These are phyloP conservation scores for Pteronura brasiliensis DNA, from an alignment of 2,113 vertebrate genomes.

Conservation along the genomic window DNA sequence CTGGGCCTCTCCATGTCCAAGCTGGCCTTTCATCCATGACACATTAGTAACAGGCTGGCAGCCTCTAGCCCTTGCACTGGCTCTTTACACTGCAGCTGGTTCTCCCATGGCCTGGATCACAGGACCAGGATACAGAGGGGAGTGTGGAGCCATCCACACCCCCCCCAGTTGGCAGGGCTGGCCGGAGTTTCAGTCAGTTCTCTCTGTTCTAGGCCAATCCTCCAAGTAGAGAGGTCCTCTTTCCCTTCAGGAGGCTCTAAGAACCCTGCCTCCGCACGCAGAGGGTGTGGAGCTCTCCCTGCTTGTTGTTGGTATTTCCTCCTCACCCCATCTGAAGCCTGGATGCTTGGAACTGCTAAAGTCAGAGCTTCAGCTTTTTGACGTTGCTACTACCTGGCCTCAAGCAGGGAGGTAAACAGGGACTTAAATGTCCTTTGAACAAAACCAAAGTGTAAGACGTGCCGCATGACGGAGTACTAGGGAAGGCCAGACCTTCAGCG, in stretches of 20 bases:
- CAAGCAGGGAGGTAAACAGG: conserved; percentile 9
- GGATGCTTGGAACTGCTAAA: not conserved
- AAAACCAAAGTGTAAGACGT: conserved; percentile 72
- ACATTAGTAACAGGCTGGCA: not conserved
- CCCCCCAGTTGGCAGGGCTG: not conserved
- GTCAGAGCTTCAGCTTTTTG: not conserved
- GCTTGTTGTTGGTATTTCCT: not conserved
- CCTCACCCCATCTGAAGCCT: not conserved
- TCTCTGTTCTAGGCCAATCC: not conserved
- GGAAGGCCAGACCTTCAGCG: not conserved
- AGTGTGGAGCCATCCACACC: not conserved
- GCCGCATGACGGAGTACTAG: not conserved
- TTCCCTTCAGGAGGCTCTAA: not conserved
- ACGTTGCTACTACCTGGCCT: not conserved
- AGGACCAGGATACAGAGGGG: not conserved
- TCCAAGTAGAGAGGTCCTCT: not conserved
- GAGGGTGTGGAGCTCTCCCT: not conserved
- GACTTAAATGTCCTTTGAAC: conserved; percentile 38
- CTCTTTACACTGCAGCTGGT: not conserved
- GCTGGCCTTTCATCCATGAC: not conserved
- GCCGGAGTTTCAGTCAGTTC: not conserved
- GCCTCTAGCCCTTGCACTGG: not conserved
- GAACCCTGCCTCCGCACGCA: not conserved
- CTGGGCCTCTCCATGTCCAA: not conserved
- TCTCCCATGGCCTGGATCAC: not conserved